Evolutionary conservation across 2,888 invertebrate species (phyloP).

Genomic region (Dendrolimus pini): DNA sequence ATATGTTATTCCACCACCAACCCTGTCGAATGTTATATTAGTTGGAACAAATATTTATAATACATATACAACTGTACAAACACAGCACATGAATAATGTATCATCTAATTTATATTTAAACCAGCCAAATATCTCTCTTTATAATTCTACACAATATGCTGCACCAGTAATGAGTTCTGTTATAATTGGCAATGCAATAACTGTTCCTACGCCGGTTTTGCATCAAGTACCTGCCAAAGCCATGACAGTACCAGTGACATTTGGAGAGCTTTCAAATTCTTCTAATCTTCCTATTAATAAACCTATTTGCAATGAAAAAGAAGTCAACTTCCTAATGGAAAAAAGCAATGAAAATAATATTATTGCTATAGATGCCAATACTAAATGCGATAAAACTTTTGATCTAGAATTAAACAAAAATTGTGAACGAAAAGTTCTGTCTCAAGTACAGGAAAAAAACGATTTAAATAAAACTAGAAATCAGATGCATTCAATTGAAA

Average conservation of each 20-base stretch:
- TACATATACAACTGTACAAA: constrained; percentile 28
- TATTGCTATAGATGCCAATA: constrained; percentile 4
- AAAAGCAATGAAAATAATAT: not conserved
- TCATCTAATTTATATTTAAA: constrained; percentile 14
- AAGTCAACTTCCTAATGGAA: too few relatives aligned
- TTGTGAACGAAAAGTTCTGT: constrained; percentile 35
- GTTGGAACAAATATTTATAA: constrained; percentile 42
- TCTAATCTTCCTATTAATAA: too few relatives aligned
- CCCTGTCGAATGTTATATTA: constrained; percentile 38
- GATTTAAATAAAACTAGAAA: constrained; percentile 14
- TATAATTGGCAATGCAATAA: constrained; percentile 34
- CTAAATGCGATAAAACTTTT: constrained; percentile 6
- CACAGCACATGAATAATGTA: constrained; percentile 18
- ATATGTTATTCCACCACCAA: constrained; percentile 26
- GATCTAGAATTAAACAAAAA: constrained; percentile 23
- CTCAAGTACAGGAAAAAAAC: constrained; percentile 41
- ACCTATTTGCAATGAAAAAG: too few relatives aligned
- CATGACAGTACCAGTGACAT: too few relatives aligned
- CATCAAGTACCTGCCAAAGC: constrained; percentile 10
- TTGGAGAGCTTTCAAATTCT: too few relatives aligned
- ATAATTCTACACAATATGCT: constrained; percentile 26
- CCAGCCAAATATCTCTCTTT: not conserved
- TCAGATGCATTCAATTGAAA: constrained; percentile 12
- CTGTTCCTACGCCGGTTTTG: constrained; percentile 12
- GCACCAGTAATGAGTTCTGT: constrained; percentile 34